Evolutionary conservation across 2,888 invertebrate species (phyloP), one percentile per base, ranked within the genome.

Genomic region (Xylophagus ater): DNA sequence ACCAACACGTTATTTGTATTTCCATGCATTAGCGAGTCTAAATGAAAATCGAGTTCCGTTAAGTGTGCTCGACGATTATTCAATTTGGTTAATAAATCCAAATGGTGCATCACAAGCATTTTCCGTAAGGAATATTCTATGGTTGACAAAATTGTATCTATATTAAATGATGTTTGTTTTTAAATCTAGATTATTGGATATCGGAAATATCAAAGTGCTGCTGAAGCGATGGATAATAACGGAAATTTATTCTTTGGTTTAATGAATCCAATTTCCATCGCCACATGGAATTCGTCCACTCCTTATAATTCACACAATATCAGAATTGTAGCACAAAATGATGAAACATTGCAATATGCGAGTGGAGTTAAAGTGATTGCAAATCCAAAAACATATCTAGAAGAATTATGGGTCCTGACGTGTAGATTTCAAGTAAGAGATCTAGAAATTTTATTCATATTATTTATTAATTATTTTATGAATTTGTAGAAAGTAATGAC

Each of bases 351-450:
- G 37, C 85, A 85, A 53, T 86, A 85, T 52, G 69, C 74, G 1
- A 79, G 79, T 51, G 84, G 84, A 1, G 51, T 84, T 3, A 85
- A 85, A 64, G 66, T 82, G 2, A 68, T 78, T n/a, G 70, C 67
- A 33, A 73, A 74, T n/a, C n/a, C n/a, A 40, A 56, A 65, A 1
- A 63, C 65, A 47, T 69, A 69, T 3, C 65, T 69, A 37, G 73
- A 81, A 52, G 76, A 81, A 48, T 58, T 82, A 2, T 81, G 79
- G 77, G 63, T 76, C 10, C 43, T 79, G 4, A 77, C 81, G 0
- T 74, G 74, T 32, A 71, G 78, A 41, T 80, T 76, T 56, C 82
- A 85, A 58, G 63, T 62, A 41, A 36, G 3, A n/a, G 5, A 26
- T n/a, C 7, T 3, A 19, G n/a, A 20, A 20, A 8, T 3, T 12